phyloP scores from a whole-genome alignment of 2,797 vertebrate genomes.

The Sebastolobus alascanus region DNA sequence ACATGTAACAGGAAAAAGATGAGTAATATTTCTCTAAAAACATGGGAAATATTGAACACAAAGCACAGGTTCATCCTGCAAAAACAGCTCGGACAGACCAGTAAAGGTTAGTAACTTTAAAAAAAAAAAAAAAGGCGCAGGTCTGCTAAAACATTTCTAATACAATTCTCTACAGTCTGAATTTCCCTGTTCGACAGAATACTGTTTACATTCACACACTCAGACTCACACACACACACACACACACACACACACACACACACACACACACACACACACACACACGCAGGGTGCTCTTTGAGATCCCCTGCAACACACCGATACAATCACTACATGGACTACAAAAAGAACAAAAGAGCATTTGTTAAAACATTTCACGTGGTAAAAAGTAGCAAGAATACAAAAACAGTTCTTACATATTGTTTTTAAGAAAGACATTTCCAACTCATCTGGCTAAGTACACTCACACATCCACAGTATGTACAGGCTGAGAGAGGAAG shows the following conservation, averaged over 20 bases:
- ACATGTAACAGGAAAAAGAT: slow-evolving; percentile 34
- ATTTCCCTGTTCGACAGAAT: slow-evolving; percentile 61
- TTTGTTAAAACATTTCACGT: slow-evolving; percentile 70
- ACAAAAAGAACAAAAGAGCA: slow-evolving; percentile 65
- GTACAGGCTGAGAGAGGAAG: slow-evolving; percentile 79
- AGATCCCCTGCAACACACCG: slow-evolving; percentile 44
- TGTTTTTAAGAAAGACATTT: slow-evolving; percentile 70
- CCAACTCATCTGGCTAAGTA: slow-evolving; percentile 66
- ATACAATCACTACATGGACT: slow-evolving; percentile 68
- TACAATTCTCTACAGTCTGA: slow-evolving; percentile 56
- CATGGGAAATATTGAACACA: slow-evolving; percentile 35
- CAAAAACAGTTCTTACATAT: slow-evolving; percentile 67
- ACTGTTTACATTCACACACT: slow-evolving; percentile 52
- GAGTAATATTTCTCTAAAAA: slow-evolving; percentile 36
- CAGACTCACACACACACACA: background rate
- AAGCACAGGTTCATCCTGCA: slow-evolving; percentile 29
- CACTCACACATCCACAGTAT: slow-evolving; percentile 78
- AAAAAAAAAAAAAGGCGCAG: slow-evolving; percentile 28
- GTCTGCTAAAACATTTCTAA: slow-evolving; percentile 49
- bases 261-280: slow-evolving; percentile 22
- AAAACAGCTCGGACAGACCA: slow-evolving; percentile 31
- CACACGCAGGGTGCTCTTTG: slow-evolving; percentile 30
- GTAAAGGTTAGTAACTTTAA: slow-evolving; percentile 27
- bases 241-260: slow-evolving; percentile 24
- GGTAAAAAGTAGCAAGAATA: slow-evolving; percentile 77